Percentiles rank a stretch among this genome's conserved stretches.
Conservation (phyloP, 2,797 vertebrate genomes). For the Lutjanus argentimaculatus region DNA sequence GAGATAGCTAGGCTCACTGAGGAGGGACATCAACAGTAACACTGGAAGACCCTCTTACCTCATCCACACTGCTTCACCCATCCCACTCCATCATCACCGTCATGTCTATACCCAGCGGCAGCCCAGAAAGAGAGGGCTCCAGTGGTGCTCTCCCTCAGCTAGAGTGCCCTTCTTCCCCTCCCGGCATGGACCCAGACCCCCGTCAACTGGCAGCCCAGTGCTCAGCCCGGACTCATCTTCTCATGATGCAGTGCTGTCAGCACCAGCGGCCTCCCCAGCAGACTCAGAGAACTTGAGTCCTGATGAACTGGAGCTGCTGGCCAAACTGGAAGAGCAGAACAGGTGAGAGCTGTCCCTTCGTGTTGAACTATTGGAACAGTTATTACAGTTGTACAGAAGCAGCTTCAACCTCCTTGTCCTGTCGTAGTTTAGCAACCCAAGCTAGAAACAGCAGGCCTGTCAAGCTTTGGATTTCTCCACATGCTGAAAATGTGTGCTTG, state of each 20-base stretch:
- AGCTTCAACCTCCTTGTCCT: background rate
- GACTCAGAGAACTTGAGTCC: constrained; percentile 97
- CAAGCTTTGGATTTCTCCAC: too few species aligned
- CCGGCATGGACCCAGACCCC: constrained; percentile 81
- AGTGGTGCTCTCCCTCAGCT: constrained; percentile 70
- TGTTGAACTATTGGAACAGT: background rate
- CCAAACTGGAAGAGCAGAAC: constrained; percentile 97
- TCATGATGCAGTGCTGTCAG: constrained; percentile 90
- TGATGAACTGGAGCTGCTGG: constrained; percentile 95
- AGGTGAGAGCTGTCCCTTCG: constrained; percentile 80
- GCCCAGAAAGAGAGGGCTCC: constrained; percentile 84
- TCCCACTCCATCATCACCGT: constrained; percentile 26
- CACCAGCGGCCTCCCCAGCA: constrained; percentile 90
- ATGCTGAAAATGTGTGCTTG: too few species aligned
- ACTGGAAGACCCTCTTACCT: constrained; percentile 46
- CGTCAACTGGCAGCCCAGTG: constrained; percentile 90
- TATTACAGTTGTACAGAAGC: background rate
- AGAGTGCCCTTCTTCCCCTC: constrained; percentile 79
- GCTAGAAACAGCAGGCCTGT: too few species aligned
- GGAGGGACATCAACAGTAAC: constrained; percentile 40
- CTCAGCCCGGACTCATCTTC: constrained; percentile 94
- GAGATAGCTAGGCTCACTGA: constrained; percentile 40
- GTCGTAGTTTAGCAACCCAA: too few species aligned
- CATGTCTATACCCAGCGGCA: constrained; percentile 86
- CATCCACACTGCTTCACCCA: constrained; percentile 34